Evolutionary conservation across 2,797 vertebrate genomes (phyloP), one percentile per base, ranked within the genome.

Genomic region (Gambelia wislizenii): DNA sequence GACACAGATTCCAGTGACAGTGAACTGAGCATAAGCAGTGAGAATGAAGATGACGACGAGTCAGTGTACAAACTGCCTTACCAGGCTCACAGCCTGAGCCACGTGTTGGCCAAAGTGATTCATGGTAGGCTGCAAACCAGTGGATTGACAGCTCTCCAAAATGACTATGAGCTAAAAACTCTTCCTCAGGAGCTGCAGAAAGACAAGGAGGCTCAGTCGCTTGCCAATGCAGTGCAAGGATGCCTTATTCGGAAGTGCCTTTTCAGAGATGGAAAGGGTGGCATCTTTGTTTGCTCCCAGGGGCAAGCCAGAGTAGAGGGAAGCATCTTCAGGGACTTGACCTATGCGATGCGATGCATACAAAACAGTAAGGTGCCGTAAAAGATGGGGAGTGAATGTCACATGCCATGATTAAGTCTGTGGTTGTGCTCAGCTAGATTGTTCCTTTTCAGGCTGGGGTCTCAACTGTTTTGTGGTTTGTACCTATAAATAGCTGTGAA

Each of bases 201-300:
- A 91, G 98, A 99, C 95, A 97, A 97, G 10, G 98, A 98, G 77
- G 98, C 98, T 72, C 97, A 98, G 92, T 96, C 96, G 9, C 95
- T 98, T 83, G 97, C 96, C 20, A 95, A 69, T 56, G 97, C 97
- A 0, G 95, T 98, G 84, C 98, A 97, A 86, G 98, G 98, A 93
- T 99, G 98, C 94, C 91, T 98, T 59, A 85, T 98, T 91, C 96
- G 96, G 83, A 98, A 97, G 91, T 98, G 98, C 96, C 97, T 99
- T 89, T 98, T 99, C 95, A 96, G 97, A 64, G 98, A 98, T 0
- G 98, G 98, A 4, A 98, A 98, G 91, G 98, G 98, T 6, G 98
- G 98, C 0, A 95, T 98, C 70, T 97, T 98, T 76, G 93, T 99
- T 91, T 98, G 96, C 84, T 98, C 98, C 84, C 97, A 96, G 0